Evolutionary conservation across 1,140 invertebrate genomes (phyloP).

Genomic region (Macrobrachium rosenbergii): DNA sequence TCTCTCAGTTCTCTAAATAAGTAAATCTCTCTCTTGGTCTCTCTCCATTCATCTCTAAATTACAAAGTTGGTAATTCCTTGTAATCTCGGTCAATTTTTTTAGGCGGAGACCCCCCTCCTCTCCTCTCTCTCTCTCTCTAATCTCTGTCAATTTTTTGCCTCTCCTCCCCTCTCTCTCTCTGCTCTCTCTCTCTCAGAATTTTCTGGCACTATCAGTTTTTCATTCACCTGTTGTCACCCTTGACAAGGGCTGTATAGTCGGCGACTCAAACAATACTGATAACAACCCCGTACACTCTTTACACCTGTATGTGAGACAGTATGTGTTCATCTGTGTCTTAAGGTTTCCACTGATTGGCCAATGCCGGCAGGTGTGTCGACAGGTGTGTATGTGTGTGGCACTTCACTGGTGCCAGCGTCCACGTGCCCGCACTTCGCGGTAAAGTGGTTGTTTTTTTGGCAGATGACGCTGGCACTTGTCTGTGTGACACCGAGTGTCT

Average conservation of each 20-base stretch:
- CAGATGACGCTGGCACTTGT: too few relatives aligned
- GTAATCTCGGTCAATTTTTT: not conserved
- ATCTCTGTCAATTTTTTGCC: not conserved
- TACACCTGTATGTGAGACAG: not conserved
- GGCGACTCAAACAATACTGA: too few relatives aligned
- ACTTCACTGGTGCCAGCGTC: not conserved
- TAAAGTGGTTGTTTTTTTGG: too few relatives aligned
- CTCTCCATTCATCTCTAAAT: too few relatives aligned
- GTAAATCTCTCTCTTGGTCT: too few relatives aligned
- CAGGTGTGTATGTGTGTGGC: constrained; percentile 5
- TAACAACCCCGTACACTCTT: too few relatives aligned
- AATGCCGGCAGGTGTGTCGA: not conserved
- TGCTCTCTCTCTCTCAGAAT: not conserved
- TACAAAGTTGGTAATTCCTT: too few relatives aligned
- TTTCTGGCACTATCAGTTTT: not conserved
- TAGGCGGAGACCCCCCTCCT: too few relatives aligned
- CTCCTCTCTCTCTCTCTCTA: not conserved
- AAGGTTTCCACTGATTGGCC: not conserved
- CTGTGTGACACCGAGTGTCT: too few relatives aligned
- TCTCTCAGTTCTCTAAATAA: too few relatives aligned
- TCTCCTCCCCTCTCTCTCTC: constrained; percentile 14
- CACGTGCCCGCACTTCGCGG: not conserved
- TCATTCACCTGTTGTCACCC: not conserved
- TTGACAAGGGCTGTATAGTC: not conserved
- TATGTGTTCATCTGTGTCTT: constrained; percentile 23